Conservation (phyloP, 2,113 vertebrate species). For the Phrynosoma blainvillii region DNA sequence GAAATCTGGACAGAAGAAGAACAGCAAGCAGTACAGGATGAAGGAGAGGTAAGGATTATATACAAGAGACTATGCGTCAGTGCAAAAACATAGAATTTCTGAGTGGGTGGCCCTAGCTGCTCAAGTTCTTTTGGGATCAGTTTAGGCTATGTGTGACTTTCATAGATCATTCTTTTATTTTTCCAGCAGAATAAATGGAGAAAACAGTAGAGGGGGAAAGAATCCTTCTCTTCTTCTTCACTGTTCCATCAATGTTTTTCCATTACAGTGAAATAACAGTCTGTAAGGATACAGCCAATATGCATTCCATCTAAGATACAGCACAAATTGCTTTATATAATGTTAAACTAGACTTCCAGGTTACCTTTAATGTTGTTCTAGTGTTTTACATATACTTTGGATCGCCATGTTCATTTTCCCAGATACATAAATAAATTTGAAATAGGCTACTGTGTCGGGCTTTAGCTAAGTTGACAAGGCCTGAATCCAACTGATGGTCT, state of each 20-base stretch:
- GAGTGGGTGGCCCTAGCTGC: not conserved
- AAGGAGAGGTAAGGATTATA: not conserved
- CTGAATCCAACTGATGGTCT: no score
- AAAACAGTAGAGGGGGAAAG: not conserved
- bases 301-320: not conserved
- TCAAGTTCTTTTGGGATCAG: slow-evolving; percentile 4
- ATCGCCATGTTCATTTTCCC: slow-evolving; percentile 45
- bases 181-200: slow-evolving; percentile 10
- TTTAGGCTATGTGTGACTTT: not conserved
- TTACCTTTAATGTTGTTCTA: slow-evolving; percentile 59
- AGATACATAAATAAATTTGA: slow-evolving; percentile 44
- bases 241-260: not conserved
- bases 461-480: slow-evolving; percentile 74
- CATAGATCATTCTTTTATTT: not conserved
- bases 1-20: not conserved
- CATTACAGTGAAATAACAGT: not conserved
- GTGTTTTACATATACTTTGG: slow-evolving; percentile 66
- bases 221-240: not conserved
- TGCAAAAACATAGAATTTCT: slow-evolving; percentile 11
- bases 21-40: not conserved
- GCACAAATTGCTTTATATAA: not conserved
- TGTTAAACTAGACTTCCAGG: slow-evolving; percentile 33
- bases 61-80: slow-evolving; percentile 13
- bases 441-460: slow-evolving; percentile 63
- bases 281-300: not conserved